Evolutionary conservation across 2,888 invertebrate genomes (phyloP).

Genomic region (Leucozona laternaria): DNA sequence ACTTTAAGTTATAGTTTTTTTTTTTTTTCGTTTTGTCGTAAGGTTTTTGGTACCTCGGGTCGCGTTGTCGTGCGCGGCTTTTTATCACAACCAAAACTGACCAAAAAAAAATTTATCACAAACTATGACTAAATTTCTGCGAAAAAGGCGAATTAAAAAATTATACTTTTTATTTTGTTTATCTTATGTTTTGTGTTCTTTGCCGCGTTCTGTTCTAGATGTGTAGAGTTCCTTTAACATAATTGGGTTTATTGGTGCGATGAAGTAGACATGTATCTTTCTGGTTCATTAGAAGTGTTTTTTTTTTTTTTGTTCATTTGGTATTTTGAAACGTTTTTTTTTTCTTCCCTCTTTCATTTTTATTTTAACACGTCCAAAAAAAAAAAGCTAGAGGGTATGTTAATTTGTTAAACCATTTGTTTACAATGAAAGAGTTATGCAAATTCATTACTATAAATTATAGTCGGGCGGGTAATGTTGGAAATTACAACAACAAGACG

Average conservation of each 20-base stretch:
- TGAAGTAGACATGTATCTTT: conserved; percentile 38
- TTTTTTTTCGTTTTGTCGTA: conserved; percentile 1
- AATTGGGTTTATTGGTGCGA: conserved; percentile 57
- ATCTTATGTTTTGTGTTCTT: conserved; percentile 24
- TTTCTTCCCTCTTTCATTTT: not conserved
- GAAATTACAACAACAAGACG: not conserved
- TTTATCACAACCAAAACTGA: conserved; percentile 21
- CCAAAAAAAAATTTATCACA: conserved; percentile 4
- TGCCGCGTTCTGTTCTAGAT: conserved; percentile 31
- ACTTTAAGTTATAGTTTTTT: not conserved
- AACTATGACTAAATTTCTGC: conserved; percentile 66
- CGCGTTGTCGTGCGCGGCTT: conserved; percentile 22
- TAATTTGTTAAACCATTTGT: conserved; percentile 60
- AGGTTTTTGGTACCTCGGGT: too few relatives aligned
- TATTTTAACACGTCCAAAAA: not conserved
- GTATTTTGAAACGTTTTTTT: conserved; percentile 17
- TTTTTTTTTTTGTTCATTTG: not conserved
- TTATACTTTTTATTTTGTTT: not conserved
- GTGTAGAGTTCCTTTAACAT: conserved; percentile 27
- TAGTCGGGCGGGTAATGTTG: conserved; percentile 23
- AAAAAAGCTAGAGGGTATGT: conserved; percentile 18
- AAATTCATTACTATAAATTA: conserved; percentile 47
- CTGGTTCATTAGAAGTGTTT: conserved; percentile 44
- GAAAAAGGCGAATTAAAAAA: conserved; percentile 61
- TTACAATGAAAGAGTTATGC: conserved; percentile 54